Percentiles rank a stretch among this genome's conserved stretches.
These are phyloP conservation scores for Leucophenga maculata DNA, from an alignment of 2,888 invertebrate species.

Conservation along the genomic window DNA sequence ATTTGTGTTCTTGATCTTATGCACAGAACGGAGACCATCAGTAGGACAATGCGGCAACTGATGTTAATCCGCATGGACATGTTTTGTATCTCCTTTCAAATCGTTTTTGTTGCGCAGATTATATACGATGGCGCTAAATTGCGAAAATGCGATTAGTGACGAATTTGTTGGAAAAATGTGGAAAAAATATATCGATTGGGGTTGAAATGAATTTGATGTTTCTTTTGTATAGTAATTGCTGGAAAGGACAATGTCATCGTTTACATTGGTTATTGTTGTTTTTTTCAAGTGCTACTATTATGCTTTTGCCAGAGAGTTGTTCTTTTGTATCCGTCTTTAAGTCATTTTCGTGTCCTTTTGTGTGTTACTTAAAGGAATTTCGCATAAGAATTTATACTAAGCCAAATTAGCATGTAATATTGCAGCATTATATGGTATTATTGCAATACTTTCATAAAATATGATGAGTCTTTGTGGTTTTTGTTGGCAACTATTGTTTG, in stretches of 20 bases:
- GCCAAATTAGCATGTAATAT: conserved; percentile 63
- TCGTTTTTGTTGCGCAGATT: conserved; percentile 62
- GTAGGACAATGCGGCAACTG: conserved; percentile 54
- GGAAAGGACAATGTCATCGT: neutral
- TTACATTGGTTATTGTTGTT: neutral
- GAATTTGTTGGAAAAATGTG: too few relatives aligned
- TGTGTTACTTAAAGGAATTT: conserved; percentile 8
- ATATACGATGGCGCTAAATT: conserved; percentile 65
- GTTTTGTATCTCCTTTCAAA: conserved; percentile 42
- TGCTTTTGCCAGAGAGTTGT: conserved; percentile 35
- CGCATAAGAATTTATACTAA: conserved; percentile 26
- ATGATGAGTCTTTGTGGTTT: conserved; percentile 32
- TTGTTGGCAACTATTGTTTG: conserved; percentile 16
- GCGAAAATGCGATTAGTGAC: conserved; percentile 55
- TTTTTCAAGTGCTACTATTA: conserved; percentile 3
- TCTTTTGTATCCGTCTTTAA: conserved; percentile 15
- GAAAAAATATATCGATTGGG: too few relatives aligned
- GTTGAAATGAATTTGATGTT: neutral
- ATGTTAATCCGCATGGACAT: conserved; percentile 54
- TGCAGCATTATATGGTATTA: conserved; percentile 39
- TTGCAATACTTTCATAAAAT: conserved; percentile 22
- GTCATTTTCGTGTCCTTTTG: conserved; percentile 2
- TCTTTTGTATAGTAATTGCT: conserved; percentile 32
- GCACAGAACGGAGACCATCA: neutral
- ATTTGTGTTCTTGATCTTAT: neutral